These are phyloP conservation scores for Nephrotoma flavescens DNA, from an alignment of 2,888 invertebrate genomes.

Conservation along the genomic window DNA sequence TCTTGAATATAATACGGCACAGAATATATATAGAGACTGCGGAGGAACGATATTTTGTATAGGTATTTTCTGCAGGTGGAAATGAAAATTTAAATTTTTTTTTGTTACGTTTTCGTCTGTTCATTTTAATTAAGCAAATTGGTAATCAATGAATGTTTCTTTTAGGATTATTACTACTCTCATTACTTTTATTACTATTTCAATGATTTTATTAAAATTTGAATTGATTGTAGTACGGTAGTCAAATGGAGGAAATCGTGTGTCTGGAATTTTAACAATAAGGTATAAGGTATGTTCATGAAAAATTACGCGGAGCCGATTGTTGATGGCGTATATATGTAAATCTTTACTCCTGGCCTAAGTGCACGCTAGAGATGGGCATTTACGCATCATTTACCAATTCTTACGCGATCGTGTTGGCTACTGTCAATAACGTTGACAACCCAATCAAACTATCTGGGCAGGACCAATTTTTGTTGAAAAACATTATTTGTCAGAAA, in stretches of 20 bases:
- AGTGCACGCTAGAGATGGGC: too few species aligned
- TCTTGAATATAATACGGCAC: not conserved
- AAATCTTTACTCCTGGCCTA: too few species aligned
- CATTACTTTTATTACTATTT: not conserved
- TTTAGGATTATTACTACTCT: not conserved
- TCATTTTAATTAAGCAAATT: not conserved
- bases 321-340: too few species aligned
- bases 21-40: not conserved
- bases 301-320: too few species aligned
- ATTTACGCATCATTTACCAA: too few species aligned
- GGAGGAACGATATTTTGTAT: not conserved
- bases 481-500: too few species aligned
- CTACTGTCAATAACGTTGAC: too few species aligned
- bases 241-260: not conserved
- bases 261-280: not conserved
- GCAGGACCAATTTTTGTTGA: too few species aligned
- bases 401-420: too few species aligned
- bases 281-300: too few species aligned
- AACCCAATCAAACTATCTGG: too few species aligned
- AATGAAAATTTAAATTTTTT: not conserved
- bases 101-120: not conserved
- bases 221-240: not conserved
- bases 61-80: not conserved
- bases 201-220: not conserved
- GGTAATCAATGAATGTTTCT: not conserved